Evolutionary conservation across 2,113 vertebrate genomes (phyloP).

Genomic region (Cygnus buccinator): DNA sequence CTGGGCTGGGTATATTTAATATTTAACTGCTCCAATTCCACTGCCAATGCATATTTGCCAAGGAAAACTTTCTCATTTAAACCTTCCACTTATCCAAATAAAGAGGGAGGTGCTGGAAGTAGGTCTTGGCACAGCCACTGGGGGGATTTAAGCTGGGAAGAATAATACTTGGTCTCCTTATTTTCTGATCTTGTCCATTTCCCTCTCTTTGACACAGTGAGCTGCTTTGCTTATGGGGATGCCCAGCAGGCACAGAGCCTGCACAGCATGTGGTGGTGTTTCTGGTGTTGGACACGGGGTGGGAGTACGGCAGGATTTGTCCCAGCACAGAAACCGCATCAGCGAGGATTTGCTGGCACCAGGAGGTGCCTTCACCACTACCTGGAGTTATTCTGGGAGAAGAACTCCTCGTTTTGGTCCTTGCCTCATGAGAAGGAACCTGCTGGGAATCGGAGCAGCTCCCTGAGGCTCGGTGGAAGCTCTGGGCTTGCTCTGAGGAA

Average conservation of each 20-base stretch:
- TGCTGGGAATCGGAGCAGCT: neutral
- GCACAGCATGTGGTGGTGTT: neutral
- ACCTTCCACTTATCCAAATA: conserved; percentile 69
- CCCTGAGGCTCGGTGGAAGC: neutral
- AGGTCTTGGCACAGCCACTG: conserved; percentile 53
- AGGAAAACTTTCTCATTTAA: conserved; percentile 76
- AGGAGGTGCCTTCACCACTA: rapidly evolving
- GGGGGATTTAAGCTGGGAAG: conserved; percentile 43
- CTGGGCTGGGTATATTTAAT: conserved; percentile 56
- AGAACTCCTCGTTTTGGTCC: neutral
- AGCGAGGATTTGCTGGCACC: rapidly evolving
- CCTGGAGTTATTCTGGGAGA: neutral
- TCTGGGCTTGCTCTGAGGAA: neutral
- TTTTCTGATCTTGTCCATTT: neutral
- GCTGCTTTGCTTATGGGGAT: neutral
- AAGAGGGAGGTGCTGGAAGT: conserved; percentile 44
- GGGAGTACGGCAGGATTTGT: neutral
- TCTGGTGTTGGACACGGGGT: neutral
- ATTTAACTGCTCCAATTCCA: conserved; percentile 24
- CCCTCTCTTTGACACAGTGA: neutral
- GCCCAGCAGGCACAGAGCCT: neutral
- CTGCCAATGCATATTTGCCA: conserved; percentile 69
- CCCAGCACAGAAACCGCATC: neutral
- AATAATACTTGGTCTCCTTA: neutral
- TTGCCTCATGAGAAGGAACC: neutral